A percentile compares a stretch with the other conserved stretches of the same genome.
Evolutionary conservation across 2,888 invertebrate species (phyloP).

Genomic region (Nomada lathburiana): DNA sequence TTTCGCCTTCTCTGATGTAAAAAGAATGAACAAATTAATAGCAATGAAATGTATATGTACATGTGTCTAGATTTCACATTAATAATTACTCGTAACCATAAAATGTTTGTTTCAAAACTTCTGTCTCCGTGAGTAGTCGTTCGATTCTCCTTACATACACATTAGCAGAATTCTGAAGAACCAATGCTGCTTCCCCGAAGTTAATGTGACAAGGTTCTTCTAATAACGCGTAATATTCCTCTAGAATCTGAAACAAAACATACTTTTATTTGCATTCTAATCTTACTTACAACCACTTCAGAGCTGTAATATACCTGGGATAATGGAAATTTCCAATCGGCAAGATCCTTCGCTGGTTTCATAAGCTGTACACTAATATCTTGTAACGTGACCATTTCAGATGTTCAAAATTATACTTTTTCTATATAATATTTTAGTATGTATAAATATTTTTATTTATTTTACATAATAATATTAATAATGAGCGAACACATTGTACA

Average conservation of each 20-base stretch:
- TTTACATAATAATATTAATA: background rate
- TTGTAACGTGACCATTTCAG: slow-evolving; percentile 71
- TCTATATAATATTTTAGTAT: background rate
- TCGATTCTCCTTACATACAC: slow-evolving; percentile 92
- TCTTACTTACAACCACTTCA: background rate
- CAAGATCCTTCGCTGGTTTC: slow-evolving; percentile 78
- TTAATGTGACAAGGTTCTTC: slow-evolving; percentile 83
- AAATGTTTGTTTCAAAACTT: slow-evolving; percentile 83
- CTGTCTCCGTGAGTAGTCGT: slow-evolving; percentile 85
- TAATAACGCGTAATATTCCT: slow-evolving; percentile 74
- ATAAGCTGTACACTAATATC: slow-evolving; percentile 76
- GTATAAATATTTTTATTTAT: background rate
- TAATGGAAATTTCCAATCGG: slow-evolving; percentile 80
- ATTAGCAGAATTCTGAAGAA: slow-evolving; percentile 90
- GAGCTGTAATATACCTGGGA: slow-evolving; percentile 71
- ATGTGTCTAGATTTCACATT: background rate
- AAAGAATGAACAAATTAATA: background rate
- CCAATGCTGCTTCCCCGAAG: slow-evolving; percentile 91
- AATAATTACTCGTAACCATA: slow-evolving; percentile 71
- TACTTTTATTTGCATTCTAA: background rate
- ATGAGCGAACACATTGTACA: background rate
- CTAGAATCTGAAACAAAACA: slow-evolving; percentile 71
- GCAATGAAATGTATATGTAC: background rate
- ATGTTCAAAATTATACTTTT: background rate
- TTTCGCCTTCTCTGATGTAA: slow-evolving; percentile 61